Evolutionary conservation across 2,797 vertebrate species (phyloP).

Genomic region (Cirrhinus mrigala): DNA sequence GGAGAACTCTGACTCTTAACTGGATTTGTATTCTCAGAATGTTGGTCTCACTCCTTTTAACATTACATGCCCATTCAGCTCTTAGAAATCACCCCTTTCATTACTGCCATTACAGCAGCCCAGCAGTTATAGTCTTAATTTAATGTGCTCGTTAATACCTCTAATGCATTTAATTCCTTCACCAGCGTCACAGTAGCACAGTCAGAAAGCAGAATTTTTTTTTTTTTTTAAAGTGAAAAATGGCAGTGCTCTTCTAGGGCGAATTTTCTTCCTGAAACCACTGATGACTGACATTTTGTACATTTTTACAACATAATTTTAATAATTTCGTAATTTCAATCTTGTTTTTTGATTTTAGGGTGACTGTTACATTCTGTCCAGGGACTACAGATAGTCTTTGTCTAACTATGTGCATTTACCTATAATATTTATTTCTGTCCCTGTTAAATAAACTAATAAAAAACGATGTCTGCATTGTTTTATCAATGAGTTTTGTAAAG

Average conservation of each 20-base stretch:
- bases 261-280: neutral
- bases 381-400: no score
- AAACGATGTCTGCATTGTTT: neutral
- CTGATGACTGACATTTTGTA: neutral
- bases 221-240: neutral
- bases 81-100: constrained; percentile 47
- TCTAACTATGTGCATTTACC: no score
- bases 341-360: neutral
- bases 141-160: constrained; percentile 53
- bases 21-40: constrained; percentile 4
- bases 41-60: constrained; percentile 18
- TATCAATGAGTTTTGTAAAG: neutral
- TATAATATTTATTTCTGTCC: no score
- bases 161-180: constrained; percentile 49
- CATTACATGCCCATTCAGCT: constrained; percentile 38
- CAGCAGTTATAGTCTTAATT: constrained; percentile 46
- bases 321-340: neutral
- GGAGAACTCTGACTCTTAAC: constrained; percentile 22
- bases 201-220: neutral
- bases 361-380: no score
- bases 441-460: no score
- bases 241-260: neutral
- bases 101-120: constrained; percentile 39
- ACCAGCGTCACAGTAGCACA: neutral
- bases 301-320: neutral